Percentiles rank a stretch among this genome's conserved stretches.
phyloP scores from a whole-genome alignment of 2,113 vertebrate species.

The Osmerus eperlanus region DNA sequence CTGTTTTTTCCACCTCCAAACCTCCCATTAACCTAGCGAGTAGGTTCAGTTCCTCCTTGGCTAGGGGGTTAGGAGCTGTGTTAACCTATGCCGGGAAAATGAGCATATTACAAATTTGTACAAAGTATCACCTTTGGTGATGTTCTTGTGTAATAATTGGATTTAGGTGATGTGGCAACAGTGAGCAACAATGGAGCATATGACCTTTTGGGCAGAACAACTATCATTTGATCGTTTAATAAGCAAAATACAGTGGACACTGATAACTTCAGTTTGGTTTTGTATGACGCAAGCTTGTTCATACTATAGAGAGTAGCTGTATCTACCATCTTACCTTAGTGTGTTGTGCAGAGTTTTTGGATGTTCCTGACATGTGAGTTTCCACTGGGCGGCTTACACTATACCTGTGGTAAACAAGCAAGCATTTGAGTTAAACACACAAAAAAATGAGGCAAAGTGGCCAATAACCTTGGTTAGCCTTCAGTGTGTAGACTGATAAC shows the following conservation, averaged over 20 bases:
- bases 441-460: neutral
- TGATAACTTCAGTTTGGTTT: neutral
- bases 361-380: constrained; percentile 83
- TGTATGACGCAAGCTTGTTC: neutral
- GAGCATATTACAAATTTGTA: neutral
- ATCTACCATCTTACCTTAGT: constrained; percentile 76
- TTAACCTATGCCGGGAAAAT: constrained; percentile 75
- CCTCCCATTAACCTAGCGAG: constrained; percentile 90
- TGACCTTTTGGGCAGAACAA: too few relatives aligned
- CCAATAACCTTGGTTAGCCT: too few relatives aligned
- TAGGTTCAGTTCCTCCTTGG: constrained; percentile 95
- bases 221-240: too few relatives aligned
- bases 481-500: too few relatives aligned
- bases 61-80: constrained; percentile 84
- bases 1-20: constrained; percentile 78
- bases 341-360: constrained; percentile 77
- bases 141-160: too few relatives aligned
- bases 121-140: neutral
- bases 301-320: neutral
- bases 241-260: neutral
- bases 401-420: constrained; percentile 76
- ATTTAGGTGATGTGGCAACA: too few relatives aligned
- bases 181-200: too few relatives aligned
- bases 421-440: neutral
- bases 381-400: constrained; percentile 87